These are phyloP conservation scores for Tyria jacobaeae DNA, from an alignment of 2,888 invertebrate species.

Conservation along the genomic window DNA sequence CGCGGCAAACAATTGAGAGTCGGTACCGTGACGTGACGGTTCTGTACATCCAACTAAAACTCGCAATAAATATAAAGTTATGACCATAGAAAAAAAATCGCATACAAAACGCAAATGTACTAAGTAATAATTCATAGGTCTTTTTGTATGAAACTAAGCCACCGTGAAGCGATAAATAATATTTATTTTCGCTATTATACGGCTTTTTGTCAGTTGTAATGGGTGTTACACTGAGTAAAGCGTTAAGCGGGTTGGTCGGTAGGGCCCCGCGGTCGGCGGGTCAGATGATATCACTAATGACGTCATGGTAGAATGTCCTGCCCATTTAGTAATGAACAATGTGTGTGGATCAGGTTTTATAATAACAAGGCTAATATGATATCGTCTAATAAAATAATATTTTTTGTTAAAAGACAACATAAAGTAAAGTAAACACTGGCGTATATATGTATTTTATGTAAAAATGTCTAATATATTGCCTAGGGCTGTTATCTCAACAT, in stretches of 20 bases:
- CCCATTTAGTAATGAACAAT: neutral
- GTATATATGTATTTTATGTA: too few species aligned
- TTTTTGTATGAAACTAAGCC: conserved; percentile 85
- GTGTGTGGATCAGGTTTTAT: too few species aligned
- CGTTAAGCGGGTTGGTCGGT: conserved; percentile 59
- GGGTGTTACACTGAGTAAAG: conserved; percentile 67
- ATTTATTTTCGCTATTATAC: conserved; percentile 87
- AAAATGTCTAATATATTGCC: too few species aligned
- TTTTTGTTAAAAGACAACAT: too few species aligned
- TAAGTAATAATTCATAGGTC: conserved; percentile 83
- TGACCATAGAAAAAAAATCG: conserved; percentile 78
- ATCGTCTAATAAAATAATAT: too few species aligned
- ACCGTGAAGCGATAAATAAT: conserved; percentile 86
- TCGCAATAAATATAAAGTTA: conserved; percentile 84
- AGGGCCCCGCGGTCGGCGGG: conserved; percentile 50
- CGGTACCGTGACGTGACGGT: conserved; percentile 78
- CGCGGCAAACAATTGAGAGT: conserved; percentile 67
- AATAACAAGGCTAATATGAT: too few species aligned
- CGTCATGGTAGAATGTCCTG: conserved; percentile 7
- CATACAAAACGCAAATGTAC: conserved; percentile 82
- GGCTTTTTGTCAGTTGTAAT: conserved; percentile 85
- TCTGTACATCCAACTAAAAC: conserved; percentile 82
- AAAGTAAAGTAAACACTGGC: too few species aligned
- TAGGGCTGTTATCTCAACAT: too few species aligned
- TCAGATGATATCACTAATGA: conserved; percentile 32